phyloP scores from a whole-genome alignment of 1,140 invertebrate genomes.

The Littorina saxatilis region DNA sequence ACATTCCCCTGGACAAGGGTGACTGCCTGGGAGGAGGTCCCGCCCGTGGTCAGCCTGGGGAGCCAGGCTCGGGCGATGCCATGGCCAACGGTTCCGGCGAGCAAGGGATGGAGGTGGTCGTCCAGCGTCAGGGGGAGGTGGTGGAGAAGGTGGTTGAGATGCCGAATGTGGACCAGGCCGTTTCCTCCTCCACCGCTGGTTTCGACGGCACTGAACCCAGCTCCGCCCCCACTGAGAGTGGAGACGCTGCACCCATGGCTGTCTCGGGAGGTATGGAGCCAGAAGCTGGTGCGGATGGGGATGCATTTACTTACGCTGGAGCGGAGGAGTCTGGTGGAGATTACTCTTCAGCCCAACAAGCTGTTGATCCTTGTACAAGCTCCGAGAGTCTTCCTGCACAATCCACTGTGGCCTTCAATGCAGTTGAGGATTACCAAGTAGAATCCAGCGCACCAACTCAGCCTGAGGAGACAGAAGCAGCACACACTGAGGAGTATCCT shows the following conservation, averaged over 20 bases:
- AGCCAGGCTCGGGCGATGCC: constrained; percentile 24
- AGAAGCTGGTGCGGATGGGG: too few relatives aligned
- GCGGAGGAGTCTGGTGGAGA: too few relatives aligned
- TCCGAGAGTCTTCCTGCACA: neutral
- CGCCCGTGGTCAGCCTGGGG: constrained; percentile 25
- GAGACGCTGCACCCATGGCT: neutral
- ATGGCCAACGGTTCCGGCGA: constrained; percentile 26
- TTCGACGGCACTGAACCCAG: neutral
- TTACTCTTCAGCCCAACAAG: neutral
- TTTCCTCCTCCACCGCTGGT: constrained; percentile 5
- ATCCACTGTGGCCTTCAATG: neutral
- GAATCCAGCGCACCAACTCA: too few relatives aligned
- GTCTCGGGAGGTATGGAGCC: too few relatives aligned
- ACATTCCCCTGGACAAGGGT: neutral
- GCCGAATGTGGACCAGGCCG: neutral
- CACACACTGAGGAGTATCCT: neutral
- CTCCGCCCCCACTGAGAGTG: neutral
- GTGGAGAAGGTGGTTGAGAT: constrained; percentile 4
- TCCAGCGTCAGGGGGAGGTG: neutral
- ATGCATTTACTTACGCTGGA: neutral
- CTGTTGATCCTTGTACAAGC: neutral
- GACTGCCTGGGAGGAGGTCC: constrained; percentile 9
- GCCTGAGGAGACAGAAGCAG: too few relatives aligned
- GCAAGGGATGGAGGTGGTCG: constrained; percentile 4
- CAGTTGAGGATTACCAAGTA: too few relatives aligned